These are phyloP conservation scores for Microplitis deprimator DNA, from an alignment of 2,888 invertebrate species.

Conservation along the genomic window DNA sequence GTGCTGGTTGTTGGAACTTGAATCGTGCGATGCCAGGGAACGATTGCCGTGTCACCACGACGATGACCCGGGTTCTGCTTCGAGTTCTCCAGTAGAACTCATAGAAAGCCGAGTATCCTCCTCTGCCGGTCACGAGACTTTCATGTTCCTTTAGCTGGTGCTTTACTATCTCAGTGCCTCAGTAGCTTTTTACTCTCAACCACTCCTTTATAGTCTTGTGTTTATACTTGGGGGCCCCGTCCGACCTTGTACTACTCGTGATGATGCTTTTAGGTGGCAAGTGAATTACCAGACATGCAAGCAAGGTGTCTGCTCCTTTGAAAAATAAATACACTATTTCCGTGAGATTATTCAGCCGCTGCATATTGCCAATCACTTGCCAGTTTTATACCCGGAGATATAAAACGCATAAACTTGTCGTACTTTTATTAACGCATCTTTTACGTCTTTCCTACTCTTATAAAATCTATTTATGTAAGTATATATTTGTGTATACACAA, in stretches of 20 bases:
- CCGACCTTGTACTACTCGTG: slow-evolving; percentile 40
- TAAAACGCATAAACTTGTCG: background rate
- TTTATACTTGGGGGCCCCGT: slow-evolving; percentile 29
- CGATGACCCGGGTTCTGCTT: slow-evolving; percentile 56
- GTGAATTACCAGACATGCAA: slow-evolving; percentile 38
- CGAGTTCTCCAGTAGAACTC: slow-evolving; percentile 43
- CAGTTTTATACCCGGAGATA: background rate
- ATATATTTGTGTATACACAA: slow-evolving; percentile 22
- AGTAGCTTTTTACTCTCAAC: slow-evolving; percentile 1
- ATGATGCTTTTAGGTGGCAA: slow-evolving; percentile 48
- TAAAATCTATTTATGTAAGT: background rate
- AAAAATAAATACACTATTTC: background rate
- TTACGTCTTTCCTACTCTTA: background rate
- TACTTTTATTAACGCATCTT: background rate
- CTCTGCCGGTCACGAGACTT: slow-evolving; percentile 56
- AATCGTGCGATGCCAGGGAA: slow-evolving; percentile 63
- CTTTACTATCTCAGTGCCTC: background rate
- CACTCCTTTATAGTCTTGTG: background rate
- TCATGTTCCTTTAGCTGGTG: slow-evolving; percentile 13
- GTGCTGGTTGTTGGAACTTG: slow-evolving; percentile 47
- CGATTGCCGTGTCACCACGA: slow-evolving; percentile 63
- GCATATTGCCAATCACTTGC: too few relatives aligned
- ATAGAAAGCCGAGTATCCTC: background rate
- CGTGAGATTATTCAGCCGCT: background rate
- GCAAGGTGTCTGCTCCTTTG: slow-evolving; percentile 30